Base-by-base conservation (phyloP, 2,797 vertebrate species). In the Aselliscus stoliczkanus region DNA sequence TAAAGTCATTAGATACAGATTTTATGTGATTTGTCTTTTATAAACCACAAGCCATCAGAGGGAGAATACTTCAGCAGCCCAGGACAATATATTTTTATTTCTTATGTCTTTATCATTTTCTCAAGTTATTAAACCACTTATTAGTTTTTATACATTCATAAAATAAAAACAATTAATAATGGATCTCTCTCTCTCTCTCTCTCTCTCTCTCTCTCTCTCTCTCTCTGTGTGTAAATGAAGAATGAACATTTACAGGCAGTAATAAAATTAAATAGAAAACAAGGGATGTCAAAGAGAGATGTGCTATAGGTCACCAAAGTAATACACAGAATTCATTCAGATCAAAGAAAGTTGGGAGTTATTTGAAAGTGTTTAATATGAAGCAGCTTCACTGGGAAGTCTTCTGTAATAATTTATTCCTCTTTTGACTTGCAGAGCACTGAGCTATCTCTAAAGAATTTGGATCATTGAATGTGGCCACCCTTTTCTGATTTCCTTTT, bases 301-400 rank as follows among this genome's bases (percentile, higher is more conserved):
- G 44, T 96, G 75, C 93, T 97, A 96, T 97, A 96, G 97, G 97
- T 98, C 97, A 97, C 84, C 92, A 97, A 97, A 97, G 96, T 82
- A 97, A 96, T 91, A 93, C 12, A 90, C 96, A 98, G 93, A 98
- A 95, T 98, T 98, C 97, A 96, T 94, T 95, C 84, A 96, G 98
- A 98, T 98, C 98, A 98, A 98, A 98, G 97, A 92, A 98, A 97
- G 94, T 97, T 98, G 96, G 97, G 97, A 96, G 97, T 97, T 98
- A 98, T 98, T 98, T 98, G 98, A 98, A 98, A 98, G 97, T 95
- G 89, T 97, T 98, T 98, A 98, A 98, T 98, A 97, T 88, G 96
- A 97, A 98, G 97, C 98, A 98, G 98, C 92, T 96, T 95, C 58
- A 20, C 60, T 88, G 93, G 83, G 96, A 98, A 98, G 92, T 97